Percentiles rank a stretch among this genome's conserved stretches.
Evolutionary conservation across 2,888 invertebrate genomes (phyloP).

Genomic region (Endomychus coccineus): DNA sequence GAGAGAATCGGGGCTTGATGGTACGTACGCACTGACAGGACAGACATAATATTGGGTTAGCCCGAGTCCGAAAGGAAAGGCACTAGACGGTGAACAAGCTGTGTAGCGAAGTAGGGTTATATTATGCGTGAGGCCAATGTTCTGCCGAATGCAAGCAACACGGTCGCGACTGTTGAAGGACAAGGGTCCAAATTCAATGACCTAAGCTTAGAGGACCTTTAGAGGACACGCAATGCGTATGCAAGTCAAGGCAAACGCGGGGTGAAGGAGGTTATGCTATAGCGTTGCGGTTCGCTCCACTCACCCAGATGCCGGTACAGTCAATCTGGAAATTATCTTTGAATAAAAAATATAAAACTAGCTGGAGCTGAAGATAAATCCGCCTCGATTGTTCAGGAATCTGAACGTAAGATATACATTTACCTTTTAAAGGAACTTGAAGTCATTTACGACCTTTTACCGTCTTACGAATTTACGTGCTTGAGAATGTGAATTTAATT

Average conservation of each 20-base stretch:
- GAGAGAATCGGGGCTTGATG: too few relatives aligned
- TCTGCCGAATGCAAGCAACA: slow-evolving; percentile 39
- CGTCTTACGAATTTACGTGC: too few relatives aligned
- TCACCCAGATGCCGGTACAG: slow-evolving; percentile 1
- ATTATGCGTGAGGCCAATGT: slow-evolving; percentile 36
- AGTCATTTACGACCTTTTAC: too few relatives aligned
- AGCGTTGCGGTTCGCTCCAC: background rate
- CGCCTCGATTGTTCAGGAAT: too few relatives aligned
- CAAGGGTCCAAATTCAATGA: slow-evolving; percentile 48
- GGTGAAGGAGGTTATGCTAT: slow-evolving; percentile 5
- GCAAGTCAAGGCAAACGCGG: slow-evolving; percentile 24
- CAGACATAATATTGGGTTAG: background rate
- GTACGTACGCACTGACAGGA: too few relatives aligned
- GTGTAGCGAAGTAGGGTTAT: too few relatives aligned
- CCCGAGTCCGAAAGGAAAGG: background rate
- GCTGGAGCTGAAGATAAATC: too few relatives aligned
- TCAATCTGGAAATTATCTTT: background rate
- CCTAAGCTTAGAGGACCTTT: slow-evolving; percentile 46
- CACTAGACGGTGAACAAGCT: too few relatives aligned
- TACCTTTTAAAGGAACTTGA: too few relatives aligned
- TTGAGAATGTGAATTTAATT: too few relatives aligned
- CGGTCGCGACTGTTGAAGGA: slow-evolving; percentile 41
- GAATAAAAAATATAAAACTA: slow-evolving; percentile 1
- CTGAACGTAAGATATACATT: too few relatives aligned
- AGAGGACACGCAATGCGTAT: slow-evolving; percentile 44